Conservation (phyloP, 1,140 invertebrate genomes). For the Prorops nasuta region DNA sequence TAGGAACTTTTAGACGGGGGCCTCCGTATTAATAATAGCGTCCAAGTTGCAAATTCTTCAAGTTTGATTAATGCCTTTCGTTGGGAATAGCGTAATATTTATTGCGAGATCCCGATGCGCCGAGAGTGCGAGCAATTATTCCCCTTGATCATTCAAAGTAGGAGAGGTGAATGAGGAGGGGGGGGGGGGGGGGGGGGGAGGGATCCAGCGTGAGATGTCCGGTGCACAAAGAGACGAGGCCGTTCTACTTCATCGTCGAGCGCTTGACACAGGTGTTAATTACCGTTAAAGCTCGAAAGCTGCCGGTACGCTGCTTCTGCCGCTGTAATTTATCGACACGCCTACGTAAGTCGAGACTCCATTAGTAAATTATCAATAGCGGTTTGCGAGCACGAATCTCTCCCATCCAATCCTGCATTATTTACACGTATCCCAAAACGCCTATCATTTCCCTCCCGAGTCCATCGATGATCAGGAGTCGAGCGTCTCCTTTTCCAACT, state of each 20-base stretch:
- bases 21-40: too few relatives aligned
- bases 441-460: slow-evolving; percentile 3
- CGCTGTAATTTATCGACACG: slow-evolving; percentile 37
- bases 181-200: too few relatives aligned
- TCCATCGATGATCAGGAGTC: neutral
- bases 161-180: too few relatives aligned
- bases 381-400: slow-evolving; percentile 3
- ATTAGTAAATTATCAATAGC: slow-evolving; percentile 46
- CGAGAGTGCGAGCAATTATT: too few relatives aligned
- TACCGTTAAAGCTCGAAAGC: slow-evolving; percentile 13
- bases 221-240: slow-evolving; percentile 12
- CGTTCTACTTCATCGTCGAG: slow-evolving; percentile 8
- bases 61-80: too few relatives aligned
- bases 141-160: too few relatives aligned
- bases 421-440: slow-evolving; percentile 21
- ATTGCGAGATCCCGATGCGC: too few relatives aligned
- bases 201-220: too few relatives aligned
- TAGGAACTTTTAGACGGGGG: too few relatives aligned
- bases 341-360: slow-evolving; percentile 42
- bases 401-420: slow-evolving; percentile 11
- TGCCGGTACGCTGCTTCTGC: slow-evolving; percentile 23
- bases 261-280: slow-evolving; percentile 17
- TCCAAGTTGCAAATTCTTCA: too few relatives aligned
- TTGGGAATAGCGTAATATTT: too few relatives aligned
- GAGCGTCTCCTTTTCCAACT: too few relatives aligned